Conservation (phyloP, 2,888 invertebrate genomes). For the Pimpla rufipes region DNA sequence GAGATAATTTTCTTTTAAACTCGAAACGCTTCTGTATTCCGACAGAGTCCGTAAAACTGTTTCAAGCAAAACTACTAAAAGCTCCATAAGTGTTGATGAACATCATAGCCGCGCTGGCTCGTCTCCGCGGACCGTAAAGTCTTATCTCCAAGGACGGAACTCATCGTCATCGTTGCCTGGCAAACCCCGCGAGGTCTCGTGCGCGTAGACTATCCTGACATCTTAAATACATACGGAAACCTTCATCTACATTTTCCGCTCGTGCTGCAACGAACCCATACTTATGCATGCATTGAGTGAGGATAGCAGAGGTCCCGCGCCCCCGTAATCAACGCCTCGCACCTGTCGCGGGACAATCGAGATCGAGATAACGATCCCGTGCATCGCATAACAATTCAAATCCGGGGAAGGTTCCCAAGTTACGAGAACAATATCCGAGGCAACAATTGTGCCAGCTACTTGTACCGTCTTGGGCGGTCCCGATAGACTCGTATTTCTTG, state of each 20-base stretch:
- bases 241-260: constrained; percentile 34
- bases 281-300: constrained; percentile 24
- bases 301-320: constrained; percentile 12
- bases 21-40: neutral
- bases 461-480: constrained; percentile 3
- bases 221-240: constrained; percentile 35
- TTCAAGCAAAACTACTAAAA: neutral
- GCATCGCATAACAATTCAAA: constrained; percentile 43
- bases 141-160: constrained; percentile 37
- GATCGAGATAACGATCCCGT: constrained; percentile 54
- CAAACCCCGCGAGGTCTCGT: constrained; percentile 17
- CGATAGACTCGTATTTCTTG: constrained; percentile 3
- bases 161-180: neutral
- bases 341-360: constrained; percentile 44
- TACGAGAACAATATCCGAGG: constrained; percentile 38
- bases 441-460: constrained; percentile 26
- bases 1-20: neutral
- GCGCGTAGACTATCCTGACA: constrained; percentile 3
- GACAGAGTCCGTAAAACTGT: neutral
- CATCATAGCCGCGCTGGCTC: constrained; percentile 16
- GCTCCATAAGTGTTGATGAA: constrained; percentile 17
- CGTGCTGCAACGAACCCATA: constrained; percentile 7
- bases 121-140: constrained; percentile 24
- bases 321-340: constrained; percentile 33
- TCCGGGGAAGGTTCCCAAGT: constrained; percentile 26